Conservation (phyloP, 2,113 vertebrate genomes). For the Pachycephala philippinensis region DNA sequence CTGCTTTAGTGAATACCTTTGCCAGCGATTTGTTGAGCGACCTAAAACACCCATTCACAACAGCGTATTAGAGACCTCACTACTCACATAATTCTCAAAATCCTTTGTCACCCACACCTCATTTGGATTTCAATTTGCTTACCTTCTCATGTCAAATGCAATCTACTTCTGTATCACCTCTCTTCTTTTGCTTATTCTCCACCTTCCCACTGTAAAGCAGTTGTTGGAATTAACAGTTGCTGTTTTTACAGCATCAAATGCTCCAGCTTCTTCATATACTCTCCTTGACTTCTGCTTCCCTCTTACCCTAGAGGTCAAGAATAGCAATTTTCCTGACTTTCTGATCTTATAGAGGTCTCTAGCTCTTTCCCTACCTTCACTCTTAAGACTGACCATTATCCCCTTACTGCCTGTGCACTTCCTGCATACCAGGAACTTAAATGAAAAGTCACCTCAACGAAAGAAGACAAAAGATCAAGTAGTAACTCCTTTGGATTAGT, state of each 20-base stretch:
- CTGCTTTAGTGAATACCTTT: accelerated
- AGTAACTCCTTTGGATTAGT: not conserved
- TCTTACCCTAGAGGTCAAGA: not conserved
- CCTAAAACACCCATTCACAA: not conserved
- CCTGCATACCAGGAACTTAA: not conserved
- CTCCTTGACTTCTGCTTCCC: not conserved
- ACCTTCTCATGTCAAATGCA: not conserved
- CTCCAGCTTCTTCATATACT: not conserved
- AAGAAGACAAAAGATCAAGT: not conserved
- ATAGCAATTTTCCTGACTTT: not conserved
- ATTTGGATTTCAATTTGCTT: not conserved
- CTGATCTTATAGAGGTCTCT: not conserved
- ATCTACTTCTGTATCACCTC: not conserved
- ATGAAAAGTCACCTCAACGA: not conserved
- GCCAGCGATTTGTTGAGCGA: not conserved
- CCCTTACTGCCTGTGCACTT: not conserved
- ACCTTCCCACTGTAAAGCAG: not conserved
- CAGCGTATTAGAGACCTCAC: not conserved
- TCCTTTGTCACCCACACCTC: not conserved
- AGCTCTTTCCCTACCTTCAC: not conserved
- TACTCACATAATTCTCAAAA: not conserved
- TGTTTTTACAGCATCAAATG: not conserved
- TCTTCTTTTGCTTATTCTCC: not conserved
- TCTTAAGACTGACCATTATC: not conserved
- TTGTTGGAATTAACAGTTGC: not conserved